A percentile compares a stretch with the other conserved stretches of the same genome.
These are phyloP conservation scores for Falco biarmicus DNA, from an alignment of 2,797 vertebrate genomes.

Conservation along the genomic window DNA sequence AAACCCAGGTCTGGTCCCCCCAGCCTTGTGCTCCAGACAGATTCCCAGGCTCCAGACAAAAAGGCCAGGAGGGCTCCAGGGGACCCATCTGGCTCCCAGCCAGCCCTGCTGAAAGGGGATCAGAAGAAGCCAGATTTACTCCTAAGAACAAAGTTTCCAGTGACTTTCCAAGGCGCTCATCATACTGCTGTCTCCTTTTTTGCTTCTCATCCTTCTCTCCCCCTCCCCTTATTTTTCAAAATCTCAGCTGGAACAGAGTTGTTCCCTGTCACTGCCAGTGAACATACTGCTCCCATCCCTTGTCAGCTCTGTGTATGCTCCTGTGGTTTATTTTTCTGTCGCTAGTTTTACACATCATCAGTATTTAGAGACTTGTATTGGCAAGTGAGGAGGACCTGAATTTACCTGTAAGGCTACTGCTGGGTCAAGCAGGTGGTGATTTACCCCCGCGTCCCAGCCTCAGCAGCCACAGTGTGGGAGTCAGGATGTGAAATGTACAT, in stretches of 20 bases:
- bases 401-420: not conserved
- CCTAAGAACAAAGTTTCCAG: constrained; percentile 35
- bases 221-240: not conserved
- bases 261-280: not conserved
- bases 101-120: constrained; percentile 44
- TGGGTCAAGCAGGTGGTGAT: not conserved
- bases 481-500: not conserved
- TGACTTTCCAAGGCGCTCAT: constrained; percentile 6
- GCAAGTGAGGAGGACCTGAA: not conserved
- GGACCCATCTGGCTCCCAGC: constrained; percentile 13
- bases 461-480: not conserved
- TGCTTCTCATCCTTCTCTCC: not conserved
- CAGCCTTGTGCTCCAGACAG: constrained; percentile 23
- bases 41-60: constrained; percentile 63
- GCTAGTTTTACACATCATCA: not conserved
- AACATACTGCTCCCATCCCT: not conserved
- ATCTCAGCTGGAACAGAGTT: not conserved
- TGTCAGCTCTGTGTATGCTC: rapidly evolving
- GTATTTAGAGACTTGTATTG: not conserved
- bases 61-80: constrained; percentile 29
- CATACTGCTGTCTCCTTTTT: not conserved
- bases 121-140: constrained; percentile 42
- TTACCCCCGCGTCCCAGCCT: not conserved
- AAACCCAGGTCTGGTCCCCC: not conserved
- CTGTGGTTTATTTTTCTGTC: not conserved